Conservation (phyloP, 1,140 invertebrate genomes). For the Psix sp. region DNA sequence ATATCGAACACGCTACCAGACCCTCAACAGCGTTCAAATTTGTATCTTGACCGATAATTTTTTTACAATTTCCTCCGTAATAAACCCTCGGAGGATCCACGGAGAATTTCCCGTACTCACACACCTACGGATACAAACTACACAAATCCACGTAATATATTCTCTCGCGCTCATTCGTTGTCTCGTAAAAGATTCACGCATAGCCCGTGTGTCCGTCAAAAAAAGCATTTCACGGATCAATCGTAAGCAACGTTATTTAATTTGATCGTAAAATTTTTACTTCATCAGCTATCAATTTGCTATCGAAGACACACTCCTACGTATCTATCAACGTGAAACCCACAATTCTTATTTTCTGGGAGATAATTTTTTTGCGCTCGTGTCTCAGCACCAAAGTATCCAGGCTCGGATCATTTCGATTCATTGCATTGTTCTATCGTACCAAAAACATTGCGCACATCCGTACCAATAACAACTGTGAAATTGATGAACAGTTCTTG, state of each 20-base stretch:
- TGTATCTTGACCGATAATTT: conserved; percentile 9
- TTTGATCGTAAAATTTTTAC: background rate
- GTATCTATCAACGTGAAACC: no score
- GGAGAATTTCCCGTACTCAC: conserved; percentile 62
- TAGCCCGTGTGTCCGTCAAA: conserved; percentile 69
- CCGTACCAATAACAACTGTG: no score
- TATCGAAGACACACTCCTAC: background rate
- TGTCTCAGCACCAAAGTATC: no score
- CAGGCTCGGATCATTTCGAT: no score
- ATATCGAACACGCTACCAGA: conserved; percentile 60
- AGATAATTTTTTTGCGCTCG: no score
- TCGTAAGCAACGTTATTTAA: no score
- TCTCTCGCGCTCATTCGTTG: conserved; percentile 57
- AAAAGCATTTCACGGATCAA: conserved; percentile 52
- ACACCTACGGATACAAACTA: conserved; percentile 65
- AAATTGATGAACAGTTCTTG: no score
- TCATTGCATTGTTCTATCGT: no score
- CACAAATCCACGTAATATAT: conserved; percentile 67
- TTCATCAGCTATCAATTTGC: background rate
- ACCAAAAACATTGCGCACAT: no score
- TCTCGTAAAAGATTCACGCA: conserved; percentile 56
- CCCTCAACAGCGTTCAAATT: conserved; percentile 42
- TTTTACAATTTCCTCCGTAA: conserved; percentile 26
- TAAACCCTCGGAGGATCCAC: conserved; percentile 67
- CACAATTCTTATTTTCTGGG: no score